These are phyloP conservation scores for Phyllotis vaccarum DNA, from an alignment of 2,797 vertebrate genomes.

Conservation along the genomic window DNA sequence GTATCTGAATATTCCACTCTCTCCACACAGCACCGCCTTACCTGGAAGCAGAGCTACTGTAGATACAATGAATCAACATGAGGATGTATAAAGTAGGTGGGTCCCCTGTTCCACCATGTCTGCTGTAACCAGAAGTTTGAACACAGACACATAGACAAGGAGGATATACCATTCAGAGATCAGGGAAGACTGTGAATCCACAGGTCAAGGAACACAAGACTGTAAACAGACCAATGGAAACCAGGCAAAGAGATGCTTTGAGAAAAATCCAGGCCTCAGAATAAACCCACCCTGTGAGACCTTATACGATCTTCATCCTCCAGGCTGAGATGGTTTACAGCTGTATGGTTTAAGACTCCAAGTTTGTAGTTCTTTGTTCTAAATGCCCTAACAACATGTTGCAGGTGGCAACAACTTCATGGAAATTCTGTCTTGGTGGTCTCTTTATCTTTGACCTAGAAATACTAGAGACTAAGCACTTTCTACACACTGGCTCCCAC, in stretches of 20 bases:
- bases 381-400: not conserved
- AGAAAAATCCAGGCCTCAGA: not conserved
- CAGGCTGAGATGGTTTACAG: not conserved
- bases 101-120: not conserved
- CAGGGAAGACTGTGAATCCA: not conserved
- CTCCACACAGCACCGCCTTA: too few relatives aligned
- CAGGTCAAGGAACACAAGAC: not conserved
- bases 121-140: not conserved
- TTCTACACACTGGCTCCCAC: not conserved
- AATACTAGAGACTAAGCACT: not conserved
- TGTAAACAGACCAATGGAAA: not conserved
- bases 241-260: accelerated
- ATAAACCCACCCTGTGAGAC: not conserved
- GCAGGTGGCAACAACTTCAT: not conserved
- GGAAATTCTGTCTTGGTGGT: not conserved
- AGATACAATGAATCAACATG: not conserved
- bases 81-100: not conserved
- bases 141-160: not conserved
- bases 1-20: not conserved
- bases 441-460: not conserved
- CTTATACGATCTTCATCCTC: not conserved
- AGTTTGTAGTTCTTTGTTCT: too few relatives aligned
- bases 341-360: not conserved
- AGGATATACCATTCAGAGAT: accelerated
- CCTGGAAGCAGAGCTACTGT: not conserved